Evolutionary conservation across 2,113 vertebrate genomes (phyloP), one percentile per base, ranked within the genome.

Genomic region (Colistium nudipinnis): DNA sequence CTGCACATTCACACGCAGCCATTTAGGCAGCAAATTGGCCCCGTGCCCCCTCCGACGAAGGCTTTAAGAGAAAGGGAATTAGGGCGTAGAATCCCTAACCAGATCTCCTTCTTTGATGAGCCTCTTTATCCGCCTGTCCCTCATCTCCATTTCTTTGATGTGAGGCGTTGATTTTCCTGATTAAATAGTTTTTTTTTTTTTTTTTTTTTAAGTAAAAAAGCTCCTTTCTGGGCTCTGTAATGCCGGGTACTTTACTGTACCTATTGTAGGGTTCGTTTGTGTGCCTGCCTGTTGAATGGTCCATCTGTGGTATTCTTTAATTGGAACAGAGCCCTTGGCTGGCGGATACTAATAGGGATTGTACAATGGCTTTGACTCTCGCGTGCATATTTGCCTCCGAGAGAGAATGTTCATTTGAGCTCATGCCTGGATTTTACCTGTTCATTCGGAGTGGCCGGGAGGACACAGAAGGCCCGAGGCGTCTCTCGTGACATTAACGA

Each of bases 141-240:
- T 88, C 83, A 87, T 92, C 89, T 90, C 85, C 85, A 87, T 91
- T 86, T 72, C 91, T 92, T 92, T 92, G 89, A 93, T 91, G 89
- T 90, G 53, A 81, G 86, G 77, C 85, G 78, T 90, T 90, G 90
- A 92, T 93, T 92, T 90, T 87, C 85, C 90, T 92, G 90, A 92
- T 93, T 92, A 93, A 88, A 90, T 90, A 88, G 84, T 90, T 92
- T n/a, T n/a, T n/a, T n/a, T n/a, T n/a, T n/a, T n/a, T n/a, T n/a
- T n/a, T n/a, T n/a, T n/a, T n/a, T n/a, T 91, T 91, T 88, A 85
- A 91, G 82, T 88, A 90, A 85, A 92, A 91, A 88, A 82, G 83
- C 82, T 89, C 82, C 75, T 84, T 74, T 90, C 86, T 87, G 67
- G 87, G 80, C 82, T 36, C 45, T 52, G 80, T 90, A 91, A 90